A percentile compares a stretch with the other conserved stretches of the same genome.
Evolutionary conservation across 2,888 invertebrate species (phyloP).

Genomic region (Chaitophorus viminalis): DNA sequence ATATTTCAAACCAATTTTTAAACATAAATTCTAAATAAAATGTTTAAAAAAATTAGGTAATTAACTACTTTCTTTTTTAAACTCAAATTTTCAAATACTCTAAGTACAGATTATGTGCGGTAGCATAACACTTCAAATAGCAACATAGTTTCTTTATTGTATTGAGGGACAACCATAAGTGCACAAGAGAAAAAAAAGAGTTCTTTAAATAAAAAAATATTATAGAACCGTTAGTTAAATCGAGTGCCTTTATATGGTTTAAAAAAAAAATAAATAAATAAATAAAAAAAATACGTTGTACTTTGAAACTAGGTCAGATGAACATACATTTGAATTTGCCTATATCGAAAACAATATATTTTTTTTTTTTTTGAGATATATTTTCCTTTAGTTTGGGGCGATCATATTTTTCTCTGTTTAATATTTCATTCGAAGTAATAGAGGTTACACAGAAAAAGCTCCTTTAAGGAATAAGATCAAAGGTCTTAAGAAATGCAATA

Average conservation of each 20-base stretch:
- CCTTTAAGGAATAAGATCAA: background rate
- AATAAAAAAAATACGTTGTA: background rate
- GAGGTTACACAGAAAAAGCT: background rate
- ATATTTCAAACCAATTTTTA: constrained; percentile 10
- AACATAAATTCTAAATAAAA: background rate
- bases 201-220: constrained; percentile 4
- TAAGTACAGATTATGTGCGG: background rate
- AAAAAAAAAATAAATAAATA: too few relatives aligned
- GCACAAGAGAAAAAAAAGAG: background rate
- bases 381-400: background rate
- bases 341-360: constrained; percentile 11
- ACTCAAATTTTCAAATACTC: too few relatives aligned
- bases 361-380: background rate
- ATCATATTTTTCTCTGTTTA: background rate
- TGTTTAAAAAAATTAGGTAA: background rate
- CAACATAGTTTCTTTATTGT: background rate
- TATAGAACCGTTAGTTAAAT: constrained; percentile 4
- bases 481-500: background rate
- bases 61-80: background rate
- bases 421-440: background rate
- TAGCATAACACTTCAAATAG: background rate
- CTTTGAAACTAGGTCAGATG: constrained; percentile 18
- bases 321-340: background rate
- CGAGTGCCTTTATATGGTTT: constrained; percentile 1
- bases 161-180: background rate